Percentiles rank a stretch among this genome's conserved stretches.
phyloP scores from a whole-genome alignment of 1,140 invertebrate genomes.

The Diprion similis region DNA sequence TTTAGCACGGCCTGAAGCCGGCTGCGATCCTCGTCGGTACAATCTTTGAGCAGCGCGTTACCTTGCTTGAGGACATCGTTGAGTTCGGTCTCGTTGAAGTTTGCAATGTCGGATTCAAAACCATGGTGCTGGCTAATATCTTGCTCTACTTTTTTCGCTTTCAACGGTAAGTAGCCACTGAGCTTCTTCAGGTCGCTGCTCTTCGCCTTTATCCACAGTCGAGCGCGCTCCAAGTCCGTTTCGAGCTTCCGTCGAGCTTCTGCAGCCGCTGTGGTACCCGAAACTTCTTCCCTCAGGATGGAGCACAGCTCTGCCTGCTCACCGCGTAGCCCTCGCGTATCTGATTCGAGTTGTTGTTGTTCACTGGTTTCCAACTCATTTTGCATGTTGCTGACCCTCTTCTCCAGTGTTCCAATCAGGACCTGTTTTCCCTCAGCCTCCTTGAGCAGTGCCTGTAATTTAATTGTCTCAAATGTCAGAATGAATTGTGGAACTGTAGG shows the following conservation, averaged over 20 bases:
- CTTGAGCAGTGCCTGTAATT: conserved; percentile 71
- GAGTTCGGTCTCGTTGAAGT: conserved; percentile 79
- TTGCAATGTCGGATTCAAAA: conserved; percentile 77
- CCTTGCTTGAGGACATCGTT: conserved; percentile 79
- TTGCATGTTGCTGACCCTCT: conserved; percentile 82
- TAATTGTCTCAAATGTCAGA: conserved; percentile 1
- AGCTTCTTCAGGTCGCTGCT: conserved; percentile 78
- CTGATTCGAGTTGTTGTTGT: conserved; percentile 74
- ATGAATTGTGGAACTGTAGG: neutral
- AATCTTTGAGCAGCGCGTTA: conserved; percentile 79
- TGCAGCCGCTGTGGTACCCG: conserved; percentile 69
- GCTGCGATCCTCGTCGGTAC: conserved; percentile 73
- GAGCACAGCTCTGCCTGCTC: conserved; percentile 77
- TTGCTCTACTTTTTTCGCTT: conserved; percentile 77
- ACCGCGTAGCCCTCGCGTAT: conserved; percentile 68
- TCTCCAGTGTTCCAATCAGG: conserved; percentile 80
- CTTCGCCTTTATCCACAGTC: conserved; percentile 80
- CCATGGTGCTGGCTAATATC: conserved; percentile 77
- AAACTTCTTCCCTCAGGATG: conserved; percentile 76
- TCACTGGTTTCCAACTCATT: conserved; percentile 84
- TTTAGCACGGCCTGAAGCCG: conserved; percentile 72
- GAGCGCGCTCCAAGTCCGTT: conserved; percentile 76
- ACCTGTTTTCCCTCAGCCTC: conserved; percentile 86
- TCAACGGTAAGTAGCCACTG: conserved; percentile 76
- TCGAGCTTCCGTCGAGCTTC: conserved; percentile 80